phyloP scores from a whole-genome alignment of 2,888 invertebrate species.

The Drosophila neotestacea region DNA sequence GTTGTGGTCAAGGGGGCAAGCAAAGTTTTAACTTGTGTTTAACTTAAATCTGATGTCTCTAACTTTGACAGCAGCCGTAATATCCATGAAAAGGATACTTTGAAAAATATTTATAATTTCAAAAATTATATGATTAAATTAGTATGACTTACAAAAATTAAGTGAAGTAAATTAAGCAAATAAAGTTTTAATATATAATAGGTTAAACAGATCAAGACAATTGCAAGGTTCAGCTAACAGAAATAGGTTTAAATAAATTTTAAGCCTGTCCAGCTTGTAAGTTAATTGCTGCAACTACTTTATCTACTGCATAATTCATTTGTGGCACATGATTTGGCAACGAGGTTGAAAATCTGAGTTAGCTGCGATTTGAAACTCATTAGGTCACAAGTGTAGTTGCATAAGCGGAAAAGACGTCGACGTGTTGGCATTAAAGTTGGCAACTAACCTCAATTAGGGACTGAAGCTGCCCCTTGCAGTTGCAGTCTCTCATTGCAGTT shows the following conservation, averaged over 20 bases:
- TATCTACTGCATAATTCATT: conserved; percentile 47
- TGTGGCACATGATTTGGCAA: conserved; percentile 23
- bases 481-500: not conserved
- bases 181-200: no score
- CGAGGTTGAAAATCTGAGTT: conserved; percentile 11
- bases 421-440: conserved; percentile 56
- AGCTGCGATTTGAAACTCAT: conserved; percentile 56
- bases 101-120: not conserved
- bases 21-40: conserved; percentile 45
- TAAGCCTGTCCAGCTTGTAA: not conserved
- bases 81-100: not conserved
- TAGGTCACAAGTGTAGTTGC: conserved; percentile 46
- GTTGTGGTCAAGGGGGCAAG: conserved; percentile 37
- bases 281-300: conserved; percentile 1
- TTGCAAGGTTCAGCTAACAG: not conserved
- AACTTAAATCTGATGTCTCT: conserved; percentile 18
- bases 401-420: conserved; percentile 55
- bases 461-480: conserved; percentile 27
- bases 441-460: conserved; percentile 68
- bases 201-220: not conserved
- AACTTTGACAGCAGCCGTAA: conserved; percentile 20
- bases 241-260: not conserved
- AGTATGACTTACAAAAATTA: no score
- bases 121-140: no score
- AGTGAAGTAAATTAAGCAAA: no score